A percentile compares a stretch with the other conserved stretches of the same genome.
These are phyloP conservation scores for Galeopterus variegatus DNA, from an alignment of 2,113 vertebrate species.

Conservation along the genomic window DNA sequence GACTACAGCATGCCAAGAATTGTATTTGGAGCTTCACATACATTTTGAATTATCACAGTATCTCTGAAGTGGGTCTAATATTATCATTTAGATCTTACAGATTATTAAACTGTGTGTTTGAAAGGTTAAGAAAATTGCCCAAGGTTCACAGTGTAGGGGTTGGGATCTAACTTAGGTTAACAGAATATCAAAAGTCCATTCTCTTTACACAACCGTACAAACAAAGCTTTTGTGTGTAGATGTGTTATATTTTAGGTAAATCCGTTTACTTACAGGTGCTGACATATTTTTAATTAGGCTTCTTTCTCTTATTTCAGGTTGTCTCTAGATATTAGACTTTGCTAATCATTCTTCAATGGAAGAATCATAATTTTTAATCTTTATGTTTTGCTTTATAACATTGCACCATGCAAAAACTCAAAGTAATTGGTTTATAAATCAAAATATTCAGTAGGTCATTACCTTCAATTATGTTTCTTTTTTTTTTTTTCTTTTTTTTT, in stretches of 20 bases:
- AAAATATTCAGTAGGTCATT: neutral
- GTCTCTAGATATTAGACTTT: neutral
- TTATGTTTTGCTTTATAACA: neutral
- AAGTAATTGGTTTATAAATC: neutral
- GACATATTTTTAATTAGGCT: neutral
- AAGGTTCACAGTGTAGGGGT: neutral
- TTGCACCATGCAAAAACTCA: neutral
- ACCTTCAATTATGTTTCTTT: neutral
- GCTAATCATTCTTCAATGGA: neutral
- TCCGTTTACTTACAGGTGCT: neutral
- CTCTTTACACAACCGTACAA: neutral
- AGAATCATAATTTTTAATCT: neutral
- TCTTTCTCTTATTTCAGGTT: neutral
- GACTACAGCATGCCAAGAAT: neutral
- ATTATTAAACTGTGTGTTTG: neutral
- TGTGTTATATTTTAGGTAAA: neutral
- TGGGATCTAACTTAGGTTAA: neutral
- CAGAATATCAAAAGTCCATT: neutral
- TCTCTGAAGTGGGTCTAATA: neutral
- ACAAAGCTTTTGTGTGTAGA: neutral
- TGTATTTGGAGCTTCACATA: neutral
- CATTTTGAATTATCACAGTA: neutral
- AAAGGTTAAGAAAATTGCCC: neutral
- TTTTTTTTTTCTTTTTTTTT: too few species aligned
- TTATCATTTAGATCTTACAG: neutral